Percentiles rank a stretch among this genome's conserved stretches.
Conservation (phyloP, 2,797 vertebrate species). For the Poeciliopsis gracilis region DNA sequence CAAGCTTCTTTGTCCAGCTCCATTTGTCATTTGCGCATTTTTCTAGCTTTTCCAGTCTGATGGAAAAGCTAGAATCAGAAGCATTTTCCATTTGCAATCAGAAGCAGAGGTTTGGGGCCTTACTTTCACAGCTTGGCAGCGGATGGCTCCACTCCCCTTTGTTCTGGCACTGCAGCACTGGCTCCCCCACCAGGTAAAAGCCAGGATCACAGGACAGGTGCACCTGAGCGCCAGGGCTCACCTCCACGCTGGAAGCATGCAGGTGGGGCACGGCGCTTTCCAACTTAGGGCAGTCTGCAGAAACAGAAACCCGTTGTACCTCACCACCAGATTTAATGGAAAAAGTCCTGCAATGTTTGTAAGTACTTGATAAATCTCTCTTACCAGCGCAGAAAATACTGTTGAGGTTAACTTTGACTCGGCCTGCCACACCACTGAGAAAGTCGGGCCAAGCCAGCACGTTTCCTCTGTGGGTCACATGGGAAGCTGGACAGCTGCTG, state of each 20-base stretch:
- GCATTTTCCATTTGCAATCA: background rate
- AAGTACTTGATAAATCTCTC: slow-evolving; percentile 25
- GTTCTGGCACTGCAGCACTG: slow-evolving; percentile 91
- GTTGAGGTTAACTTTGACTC: slow-evolving; percentile 89
- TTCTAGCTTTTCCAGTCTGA: background rate
- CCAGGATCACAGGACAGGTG: slow-evolving; percentile 93
- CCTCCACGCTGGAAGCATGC: slow-evolving; percentile 79
- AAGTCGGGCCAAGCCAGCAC: slow-evolving; percentile 98
- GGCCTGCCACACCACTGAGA: slow-evolving; percentile 88
- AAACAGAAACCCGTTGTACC: background rate
- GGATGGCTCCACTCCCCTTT: slow-evolving; percentile 93
- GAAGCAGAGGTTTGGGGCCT: slow-evolving; percentile 56
- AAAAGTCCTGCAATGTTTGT: background rate
- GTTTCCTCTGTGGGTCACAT: slow-evolving; percentile 86
- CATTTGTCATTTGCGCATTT: background rate
- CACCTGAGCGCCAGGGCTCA: slow-evolving; percentile 90
- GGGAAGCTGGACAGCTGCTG: slow-evolving; percentile 87
- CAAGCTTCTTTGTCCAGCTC: background rate
- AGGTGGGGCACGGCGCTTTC: slow-evolving; percentile 85
- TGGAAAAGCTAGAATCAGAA: too few relatives aligned
- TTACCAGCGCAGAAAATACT: slow-evolving; percentile 95
- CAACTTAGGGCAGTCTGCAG: slow-evolving; percentile 90
- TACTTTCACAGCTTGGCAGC: slow-evolving; percentile 93
- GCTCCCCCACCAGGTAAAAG: slow-evolving; percentile 94
- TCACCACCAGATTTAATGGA: background rate